A percentile compares a stretch with the other conserved stretches of the same genome.
Conservation (phyloP, 64 coral and sea anemone species). For the Actinia tenebrosa region DNA sequence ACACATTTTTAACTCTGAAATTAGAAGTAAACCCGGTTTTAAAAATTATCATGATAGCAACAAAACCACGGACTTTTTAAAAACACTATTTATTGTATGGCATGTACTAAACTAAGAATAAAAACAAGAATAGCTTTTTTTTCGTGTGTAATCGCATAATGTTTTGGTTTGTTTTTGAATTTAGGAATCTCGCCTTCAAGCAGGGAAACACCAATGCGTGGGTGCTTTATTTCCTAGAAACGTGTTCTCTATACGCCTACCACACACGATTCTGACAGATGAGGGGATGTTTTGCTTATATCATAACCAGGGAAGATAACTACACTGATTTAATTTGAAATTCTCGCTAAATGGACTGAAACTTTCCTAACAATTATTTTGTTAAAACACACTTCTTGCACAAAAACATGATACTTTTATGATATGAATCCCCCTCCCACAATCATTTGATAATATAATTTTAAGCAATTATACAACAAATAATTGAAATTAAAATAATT, state of each 20-base stretch:
- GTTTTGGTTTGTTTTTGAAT: not conserved
- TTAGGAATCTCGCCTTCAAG: not conserved
- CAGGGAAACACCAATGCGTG: not conserved
- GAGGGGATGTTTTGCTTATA: not conserved
- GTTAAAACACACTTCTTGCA: too few relatives aligned
- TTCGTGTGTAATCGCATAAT: not conserved
- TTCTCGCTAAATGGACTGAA: too few relatives aligned
- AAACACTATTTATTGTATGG: too few relatives aligned
- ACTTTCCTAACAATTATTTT: too few relatives aligned
- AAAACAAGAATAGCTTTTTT: not conserved
- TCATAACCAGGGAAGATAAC: not conserved
- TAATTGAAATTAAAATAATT: too few relatives aligned
- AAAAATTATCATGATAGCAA: not conserved
- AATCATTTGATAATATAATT: too few relatives aligned
- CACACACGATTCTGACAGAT: not conserved
- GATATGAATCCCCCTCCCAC: too few relatives aligned
- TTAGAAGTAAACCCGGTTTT: not conserved
- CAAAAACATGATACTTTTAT: too few relatives aligned
- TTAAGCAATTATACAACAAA: too few relatives aligned
- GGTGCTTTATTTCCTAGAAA: not conserved
- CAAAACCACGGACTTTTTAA: too few relatives aligned
- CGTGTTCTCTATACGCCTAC: not conserved
- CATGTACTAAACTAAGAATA: not conserved
- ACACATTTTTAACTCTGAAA: not conserved
- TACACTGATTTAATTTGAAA: not conserved